Base-by-base conservation (phyloP, 2,888 invertebrate genomes). In the Hydriomena furcata region DNA sequence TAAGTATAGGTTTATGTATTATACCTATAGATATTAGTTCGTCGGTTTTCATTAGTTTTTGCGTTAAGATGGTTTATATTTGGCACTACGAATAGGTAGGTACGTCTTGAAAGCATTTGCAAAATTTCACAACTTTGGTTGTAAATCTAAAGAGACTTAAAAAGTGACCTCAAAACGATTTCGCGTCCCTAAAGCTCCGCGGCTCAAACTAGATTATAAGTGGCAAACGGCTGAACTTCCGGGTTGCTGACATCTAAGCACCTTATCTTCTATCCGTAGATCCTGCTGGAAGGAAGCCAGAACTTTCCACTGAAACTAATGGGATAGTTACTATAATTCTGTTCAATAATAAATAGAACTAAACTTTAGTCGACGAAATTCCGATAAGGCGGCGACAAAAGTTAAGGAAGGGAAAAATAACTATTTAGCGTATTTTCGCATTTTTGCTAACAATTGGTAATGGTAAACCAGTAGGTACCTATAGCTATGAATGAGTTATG, bases 211-310 rank as follows among this genome's bases (percentile, higher is more conserved):
- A 28, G 17, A 50, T 35, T 23, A 43, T 43, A 27, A 7, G 21
- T n/a, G 27, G 27, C 20, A 23, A 41, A 37, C 34, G 28, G 28
- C 13, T 40, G 5, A 35, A 40, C 35, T 47, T 40, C 24, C 4
- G 4, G 4, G 17, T 17, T 17, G 4, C 17, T 31, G n/a, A 13
- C 30, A 11, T n/a, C 27, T 17, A 17, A 28, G 20, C 11, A 23
- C 7, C 23, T 17, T 45, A 45, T 45, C 36, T 36, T 28, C 8
- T 30, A 4, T 30, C 7, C 12, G 28, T 11, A 21, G n/a, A 11
- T 12, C 20, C 8, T 17, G 10, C 44, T 44, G 35, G 48, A 42
- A 36, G 21, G n/a, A 36, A 36, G 41, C 42, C 36, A 48, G 12
- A 17, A 24, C n/a, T 13, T 34, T 37, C 12, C 8, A 17, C n/a